A percentile compares a stretch with the other conserved stretches of the same genome.
Conservation (phyloP, 1,140 invertebrate genomes). For the Acromyrmex heyeri region DNA sequence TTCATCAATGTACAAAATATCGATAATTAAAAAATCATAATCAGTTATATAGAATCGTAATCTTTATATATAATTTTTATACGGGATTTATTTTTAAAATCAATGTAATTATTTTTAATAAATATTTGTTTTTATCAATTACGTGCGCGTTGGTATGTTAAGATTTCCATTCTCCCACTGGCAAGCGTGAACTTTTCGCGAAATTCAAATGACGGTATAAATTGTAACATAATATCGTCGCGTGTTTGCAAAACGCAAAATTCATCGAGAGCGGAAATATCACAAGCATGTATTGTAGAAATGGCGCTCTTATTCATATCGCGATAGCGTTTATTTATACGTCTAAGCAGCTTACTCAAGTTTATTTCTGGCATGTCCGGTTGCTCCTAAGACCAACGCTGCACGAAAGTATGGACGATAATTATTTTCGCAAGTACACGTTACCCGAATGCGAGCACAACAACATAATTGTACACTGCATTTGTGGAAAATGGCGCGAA, state of each 20-base stretch:
- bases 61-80: constrained; percentile 1
- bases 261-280: background rate
- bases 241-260: background rate
- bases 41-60: background rate
- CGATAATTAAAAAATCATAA: background rate
- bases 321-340: background rate
- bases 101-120: background rate
- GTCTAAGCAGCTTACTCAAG: constrained; percentile 16
- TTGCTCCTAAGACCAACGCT: background rate
- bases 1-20: background rate
- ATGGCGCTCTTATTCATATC: constrained; percentile 16
- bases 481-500: background rate
- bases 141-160: too few relatives aligned
- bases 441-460: background rate
- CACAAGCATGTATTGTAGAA: background rate
- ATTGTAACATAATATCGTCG: background rate
- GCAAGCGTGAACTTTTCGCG: background rate
- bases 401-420: background rate
- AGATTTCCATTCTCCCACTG: background rate
- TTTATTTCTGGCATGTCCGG: background rate
- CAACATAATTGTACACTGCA: background rate
- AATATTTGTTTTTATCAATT: background rate
- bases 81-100: background rate
- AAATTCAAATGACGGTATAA: background rate
- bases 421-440: background rate